Conservation (phyloP, 2,797 vertebrate species). For the Scolopax bukidnonensis region DNA sequence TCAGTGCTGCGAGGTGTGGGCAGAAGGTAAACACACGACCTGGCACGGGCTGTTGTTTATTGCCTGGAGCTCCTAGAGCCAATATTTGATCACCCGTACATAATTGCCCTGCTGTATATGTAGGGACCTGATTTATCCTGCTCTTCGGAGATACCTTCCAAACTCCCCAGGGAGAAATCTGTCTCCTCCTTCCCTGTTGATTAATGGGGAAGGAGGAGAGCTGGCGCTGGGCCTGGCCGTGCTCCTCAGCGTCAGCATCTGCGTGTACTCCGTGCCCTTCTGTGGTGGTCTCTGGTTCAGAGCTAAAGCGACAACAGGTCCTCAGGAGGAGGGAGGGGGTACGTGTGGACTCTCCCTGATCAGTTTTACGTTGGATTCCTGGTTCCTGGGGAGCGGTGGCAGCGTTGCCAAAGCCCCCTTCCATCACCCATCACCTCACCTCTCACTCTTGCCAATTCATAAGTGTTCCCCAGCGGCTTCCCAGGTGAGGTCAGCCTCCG, state of each 20-base stretch:
- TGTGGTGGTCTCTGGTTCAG: constrained; percentile 22
- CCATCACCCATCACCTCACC: accelerated
- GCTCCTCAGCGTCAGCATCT: background rate
- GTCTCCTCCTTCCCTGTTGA: background rate
- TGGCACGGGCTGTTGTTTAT: background rate
- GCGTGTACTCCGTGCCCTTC: background rate
- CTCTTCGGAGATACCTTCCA: background rate
- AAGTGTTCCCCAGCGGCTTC: background rate
- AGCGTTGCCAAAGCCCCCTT: background rate
- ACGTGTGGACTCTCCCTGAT: background rate
- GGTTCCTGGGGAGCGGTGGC: accelerated
- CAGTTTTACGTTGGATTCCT: background rate
- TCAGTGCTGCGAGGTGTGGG: background rate
- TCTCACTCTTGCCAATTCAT: background rate
- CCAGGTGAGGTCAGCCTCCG: background rate
- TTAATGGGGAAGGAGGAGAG: constrained; percentile 33
- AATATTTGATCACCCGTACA: background rate
- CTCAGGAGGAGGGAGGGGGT: background rate
- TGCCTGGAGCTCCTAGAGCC: background rate
- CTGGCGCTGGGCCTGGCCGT: background rate
- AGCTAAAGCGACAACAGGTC: background rate
- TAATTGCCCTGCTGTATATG: background rate
- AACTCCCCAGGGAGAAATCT: background rate
- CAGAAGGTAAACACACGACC: background rate
- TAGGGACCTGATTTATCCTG: constrained; percentile 43